phyloP scores from a whole-genome alignment of 2,888 invertebrate genomes.

The Cryptocheilus praepositus region DNA sequence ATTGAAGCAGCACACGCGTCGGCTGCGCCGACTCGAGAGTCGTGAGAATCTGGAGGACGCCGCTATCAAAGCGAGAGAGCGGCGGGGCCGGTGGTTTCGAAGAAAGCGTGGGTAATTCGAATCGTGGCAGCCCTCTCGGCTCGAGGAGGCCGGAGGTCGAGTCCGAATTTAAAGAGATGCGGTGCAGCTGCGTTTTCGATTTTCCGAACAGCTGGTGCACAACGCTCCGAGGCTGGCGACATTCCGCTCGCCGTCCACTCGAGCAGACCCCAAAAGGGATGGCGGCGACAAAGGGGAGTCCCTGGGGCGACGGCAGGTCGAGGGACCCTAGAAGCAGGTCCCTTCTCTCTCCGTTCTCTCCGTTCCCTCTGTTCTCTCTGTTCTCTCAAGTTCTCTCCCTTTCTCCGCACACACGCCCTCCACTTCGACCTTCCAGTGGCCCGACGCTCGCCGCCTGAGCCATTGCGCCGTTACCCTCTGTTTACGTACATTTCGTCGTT shows the following conservation, averaged over 20 bases:
- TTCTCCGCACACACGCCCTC: no score
- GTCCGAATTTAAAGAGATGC: constrained; percentile 9
- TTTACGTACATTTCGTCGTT: no score
- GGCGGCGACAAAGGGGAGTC: constrained; percentile 48
- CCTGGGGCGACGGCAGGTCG: constrained; percentile 27
- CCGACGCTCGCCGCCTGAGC: no score
- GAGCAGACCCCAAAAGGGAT: constrained; percentile 45
- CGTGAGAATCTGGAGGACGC: no score
- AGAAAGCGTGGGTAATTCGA: no score
- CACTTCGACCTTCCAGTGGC: no score
- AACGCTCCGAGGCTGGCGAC: constrained; percentile 34
- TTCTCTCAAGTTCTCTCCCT: constrained; percentile 10
- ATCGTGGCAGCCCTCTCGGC: no score
- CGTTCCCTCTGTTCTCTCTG: constrained; percentile 21
- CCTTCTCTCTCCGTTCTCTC: constrained; percentile 14
- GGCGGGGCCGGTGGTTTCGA: no score
- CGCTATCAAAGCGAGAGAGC: no score
- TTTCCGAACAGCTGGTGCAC: constrained; percentile 51
- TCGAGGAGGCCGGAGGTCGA: not conserved
- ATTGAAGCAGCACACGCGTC: no score
- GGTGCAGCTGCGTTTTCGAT: constrained; percentile 53
- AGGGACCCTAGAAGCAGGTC: constrained; percentile 23
- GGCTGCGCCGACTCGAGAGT: no score
- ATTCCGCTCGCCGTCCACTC: constrained; percentile 49
- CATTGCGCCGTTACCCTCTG: no score